Evolutionary conservation across 2,888 invertebrate genomes (phyloP).

Genomic region (Cetonia aurata): DNA sequence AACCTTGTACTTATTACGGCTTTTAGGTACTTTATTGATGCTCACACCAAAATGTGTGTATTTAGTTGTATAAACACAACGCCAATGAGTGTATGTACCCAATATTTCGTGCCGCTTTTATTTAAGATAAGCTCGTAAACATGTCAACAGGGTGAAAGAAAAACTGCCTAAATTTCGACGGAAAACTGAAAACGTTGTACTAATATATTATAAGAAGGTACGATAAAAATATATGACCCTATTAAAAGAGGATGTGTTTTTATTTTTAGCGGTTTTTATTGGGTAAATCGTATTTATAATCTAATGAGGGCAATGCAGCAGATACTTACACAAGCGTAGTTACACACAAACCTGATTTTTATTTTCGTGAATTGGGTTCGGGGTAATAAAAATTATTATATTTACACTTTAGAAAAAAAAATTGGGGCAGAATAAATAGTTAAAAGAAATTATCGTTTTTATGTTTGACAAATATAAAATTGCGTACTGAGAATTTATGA

Average conservation of each 20-base stretch:
- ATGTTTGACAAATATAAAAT: no score
- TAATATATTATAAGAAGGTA: slow-evolving; percentile 17
- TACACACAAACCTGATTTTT: slow-evolving; percentile 22
- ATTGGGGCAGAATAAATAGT: no score
- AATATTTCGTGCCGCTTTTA: background rate
- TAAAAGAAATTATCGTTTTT: no score
- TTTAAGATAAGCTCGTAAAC: slow-evolving; percentile 9
- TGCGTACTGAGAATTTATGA: no score
- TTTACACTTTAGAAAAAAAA: no score
- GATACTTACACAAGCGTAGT: slow-evolving; percentile 7
- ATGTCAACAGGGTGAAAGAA: slow-evolving; percentile 8
- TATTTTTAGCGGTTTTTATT: slow-evolving; percentile 39
- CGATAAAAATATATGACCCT: slow-evolving; percentile 38
- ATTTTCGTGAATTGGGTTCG: slow-evolving; percentile 33
- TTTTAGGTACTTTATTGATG: background rate
- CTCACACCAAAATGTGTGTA: background rate
- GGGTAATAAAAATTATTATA: slow-evolving; percentile 28
- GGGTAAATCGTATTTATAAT: slow-evolving; percentile 39
- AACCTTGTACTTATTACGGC: slow-evolving; percentile 19
- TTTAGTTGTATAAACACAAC: slow-evolving; percentile 27
- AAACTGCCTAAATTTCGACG: slow-evolving; percentile 1
- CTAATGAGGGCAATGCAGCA: slow-evolving; percentile 36
- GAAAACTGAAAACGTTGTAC: background rate
- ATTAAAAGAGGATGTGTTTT: slow-evolving; percentile 37
- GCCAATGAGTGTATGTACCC: background rate